Conservation (phyloP, 2,113 vertebrate species). For the Catharus minimus region DNA sequence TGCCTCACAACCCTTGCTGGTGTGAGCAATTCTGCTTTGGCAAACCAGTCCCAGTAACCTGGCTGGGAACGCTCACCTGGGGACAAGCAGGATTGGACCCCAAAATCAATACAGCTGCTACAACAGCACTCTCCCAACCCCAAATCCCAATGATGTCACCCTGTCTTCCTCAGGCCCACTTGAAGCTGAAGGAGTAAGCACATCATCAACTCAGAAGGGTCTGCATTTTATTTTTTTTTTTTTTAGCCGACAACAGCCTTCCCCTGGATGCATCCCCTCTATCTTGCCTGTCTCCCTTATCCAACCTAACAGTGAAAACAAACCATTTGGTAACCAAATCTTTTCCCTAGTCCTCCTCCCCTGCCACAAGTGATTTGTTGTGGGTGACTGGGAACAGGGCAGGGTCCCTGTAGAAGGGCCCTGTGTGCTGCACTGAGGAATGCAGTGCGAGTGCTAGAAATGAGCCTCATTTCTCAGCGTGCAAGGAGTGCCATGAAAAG, state of each 20-base stretch:
- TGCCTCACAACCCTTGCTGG: neutral
- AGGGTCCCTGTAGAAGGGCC: neutral
- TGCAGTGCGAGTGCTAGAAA: fast-evolving
- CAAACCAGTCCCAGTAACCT: neutral
- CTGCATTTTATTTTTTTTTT: neutral
- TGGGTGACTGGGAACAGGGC: neutral
- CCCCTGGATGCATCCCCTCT: fast-evolving
- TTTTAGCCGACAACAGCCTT: neutral
- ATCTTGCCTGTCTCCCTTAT: neutral
- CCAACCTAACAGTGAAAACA: fast-evolving
- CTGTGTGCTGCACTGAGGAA: neutral
- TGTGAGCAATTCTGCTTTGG: neutral
- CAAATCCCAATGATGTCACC: neutral
- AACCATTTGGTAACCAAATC: neutral
- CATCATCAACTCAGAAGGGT: neutral
- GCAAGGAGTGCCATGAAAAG: fast-evolving
- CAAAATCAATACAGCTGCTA: neutral
- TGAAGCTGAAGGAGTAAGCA: neutral
- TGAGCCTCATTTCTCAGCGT: fast-evolving
- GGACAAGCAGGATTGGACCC: neutral
- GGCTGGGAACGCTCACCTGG: neutral
- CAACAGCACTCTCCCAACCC: neutral
- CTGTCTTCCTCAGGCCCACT: neutral
- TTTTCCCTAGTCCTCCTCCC: fast-evolving
- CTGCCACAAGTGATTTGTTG: fast-evolving